Evolutionary conservation across 30 jellyfish, hydroid and myxozoan species (phyloP).

Genomic region (Haliclystus octoradiatus): DNA sequence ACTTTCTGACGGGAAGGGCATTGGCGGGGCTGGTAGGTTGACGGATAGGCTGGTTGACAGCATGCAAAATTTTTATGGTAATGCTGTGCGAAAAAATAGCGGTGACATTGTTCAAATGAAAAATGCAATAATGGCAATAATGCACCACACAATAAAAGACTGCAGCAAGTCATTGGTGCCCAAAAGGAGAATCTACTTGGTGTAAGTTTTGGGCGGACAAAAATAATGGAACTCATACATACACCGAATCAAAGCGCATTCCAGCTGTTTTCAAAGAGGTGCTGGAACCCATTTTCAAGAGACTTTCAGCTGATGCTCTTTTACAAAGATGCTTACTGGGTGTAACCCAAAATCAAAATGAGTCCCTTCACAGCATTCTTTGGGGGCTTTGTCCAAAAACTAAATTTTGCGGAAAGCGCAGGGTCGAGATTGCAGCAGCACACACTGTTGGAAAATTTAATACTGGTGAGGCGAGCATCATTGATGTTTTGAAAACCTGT

Average conservation of each 20-base stretch:
- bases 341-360: slow-evolving; percentile 27
- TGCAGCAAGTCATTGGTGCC: slow-evolving; percentile 6
- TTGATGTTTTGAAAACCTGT: not conserved
- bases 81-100: slow-evolving; percentile 3
- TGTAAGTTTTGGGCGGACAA: slow-evolving; percentile 16
- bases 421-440: slow-evolving; percentile 5
- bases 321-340: slow-evolving; percentile 22
- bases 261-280: slow-evolving; percentile 3
- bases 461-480: slow-evolving; percentile 1
- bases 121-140: not conserved
- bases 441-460: slow-evolving; percentile 7
- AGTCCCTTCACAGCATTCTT: slow-evolving; percentile 2
- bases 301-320: slow-evolving; percentile 1
- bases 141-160: not conserved
- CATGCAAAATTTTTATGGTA: slow-evolving; percentile 26
- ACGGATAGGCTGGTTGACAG: slow-evolving; percentile 16
- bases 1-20: slow-evolving; percentile 24
- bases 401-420: slow-evolving; percentile 8
- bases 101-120: not conserved
- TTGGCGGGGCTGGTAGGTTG: slow-evolving; percentile 25
- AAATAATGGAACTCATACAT: not conserved
- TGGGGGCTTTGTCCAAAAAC: slow-evolving; percentile 17
- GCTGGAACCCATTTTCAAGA: slow-evolving; percentile 1
- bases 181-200: slow-evolving; percentile 3
- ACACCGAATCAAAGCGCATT: slow-evolving; percentile 1